Percentiles rank a stretch among this genome's conserved stretches.
phyloP scores from a whole-genome alignment of 1,140 invertebrate genomes.

The Drosophila ogumai region DNA sequence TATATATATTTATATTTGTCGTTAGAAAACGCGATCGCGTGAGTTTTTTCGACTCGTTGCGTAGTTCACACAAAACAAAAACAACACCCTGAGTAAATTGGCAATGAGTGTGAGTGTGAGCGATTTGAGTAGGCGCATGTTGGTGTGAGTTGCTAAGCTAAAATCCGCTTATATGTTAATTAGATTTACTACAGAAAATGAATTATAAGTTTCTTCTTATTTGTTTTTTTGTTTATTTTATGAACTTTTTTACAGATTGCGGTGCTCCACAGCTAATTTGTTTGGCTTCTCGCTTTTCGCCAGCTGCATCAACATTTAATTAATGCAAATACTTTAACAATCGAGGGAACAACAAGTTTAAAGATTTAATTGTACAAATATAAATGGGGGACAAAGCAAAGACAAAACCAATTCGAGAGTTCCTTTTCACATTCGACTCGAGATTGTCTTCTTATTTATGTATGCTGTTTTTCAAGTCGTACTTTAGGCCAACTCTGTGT shows the following conservation, averaged over 20 bases:
- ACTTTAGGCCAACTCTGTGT: conserved; percentile 27
- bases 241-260: conserved; percentile 24
- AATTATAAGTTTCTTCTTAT: conserved; percentile 64
- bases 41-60: conserved; percentile 60
- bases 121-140: conserved; percentile 44
- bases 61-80: conserved; percentile 44
- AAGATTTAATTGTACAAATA: conserved; percentile 53
- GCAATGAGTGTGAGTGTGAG: conserved; percentile 7
- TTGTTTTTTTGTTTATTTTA: conserved; percentile 20
- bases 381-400: conserved; percentile 9
- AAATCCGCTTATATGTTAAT: conserved; percentile 80
- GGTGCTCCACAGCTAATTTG: conserved; percentile 22
- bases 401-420: not conserved
- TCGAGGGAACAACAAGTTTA: conserved; percentile 22
- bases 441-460: conserved; percentile 37
- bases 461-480: conserved; percentile 20
- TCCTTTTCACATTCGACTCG: conserved; percentile 36
- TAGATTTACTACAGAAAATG: conserved; percentile 74
- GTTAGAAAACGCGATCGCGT: conserved; percentile 66
- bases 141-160: conserved; percentile 45
- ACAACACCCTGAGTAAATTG: conserved; percentile 26
- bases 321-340: conserved; percentile 55
- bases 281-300: conserved; percentile 15
- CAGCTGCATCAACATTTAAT: conserved; percentile 42
- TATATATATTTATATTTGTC: conserved; percentile 28